Percentiles rank a stretch among this genome's conserved stretches.
Evolutionary conservation across 1,140 invertebrate species (phyloP).

Genomic region (Halesus radiatus): DNA sequence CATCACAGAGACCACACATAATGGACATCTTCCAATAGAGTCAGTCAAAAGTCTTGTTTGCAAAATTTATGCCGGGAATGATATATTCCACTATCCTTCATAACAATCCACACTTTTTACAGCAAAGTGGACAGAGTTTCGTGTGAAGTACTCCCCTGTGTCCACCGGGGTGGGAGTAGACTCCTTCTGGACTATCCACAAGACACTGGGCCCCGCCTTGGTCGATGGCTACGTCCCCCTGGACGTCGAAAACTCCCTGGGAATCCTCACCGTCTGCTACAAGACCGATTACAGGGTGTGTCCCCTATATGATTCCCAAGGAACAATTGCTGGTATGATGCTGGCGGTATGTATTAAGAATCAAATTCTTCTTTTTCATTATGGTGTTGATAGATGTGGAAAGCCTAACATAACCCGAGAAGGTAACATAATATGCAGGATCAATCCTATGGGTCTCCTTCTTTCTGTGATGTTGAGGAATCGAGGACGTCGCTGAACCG

Average conservation of each 20-base stretch:
- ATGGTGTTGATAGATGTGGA: too few relatives aligned
- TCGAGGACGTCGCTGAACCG: too few relatives aligned
- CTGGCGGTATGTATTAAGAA: conserved; percentile 33
- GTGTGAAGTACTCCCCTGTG: conserved; percentile 47
- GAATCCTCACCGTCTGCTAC: conserved; percentile 37
- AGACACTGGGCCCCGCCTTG: conserved; percentile 27
- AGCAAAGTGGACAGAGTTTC: conserved; percentile 52
- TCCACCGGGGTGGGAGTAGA: conserved; percentile 26
- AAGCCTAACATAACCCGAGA: too few relatives aligned
- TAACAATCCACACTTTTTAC: neutral
- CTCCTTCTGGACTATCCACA: conserved; percentile 47
- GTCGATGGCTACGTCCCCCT: conserved; percentile 32
- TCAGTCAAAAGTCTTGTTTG: too few relatives aligned
- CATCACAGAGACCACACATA: too few relatives aligned
- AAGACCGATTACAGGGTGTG: conserved; percentile 55
- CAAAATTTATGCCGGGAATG: too few relatives aligned
- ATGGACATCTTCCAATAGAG: too few relatives aligned
- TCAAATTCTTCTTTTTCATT: too few relatives aligned
- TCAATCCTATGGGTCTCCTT: too few relatives aligned
- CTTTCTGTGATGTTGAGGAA: too few relatives aligned
- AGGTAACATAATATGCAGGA: too few relatives aligned
- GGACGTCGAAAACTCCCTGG: conserved; percentile 3
- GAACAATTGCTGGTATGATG: conserved; percentile 56
- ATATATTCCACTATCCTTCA: too few relatives aligned
- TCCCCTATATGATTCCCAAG: conserved; percentile 58